Evolutionary conservation across 1,140 invertebrate species (phyloP), one percentile per base, ranked within the genome.

Genomic region (Augochlora pura): DNA sequence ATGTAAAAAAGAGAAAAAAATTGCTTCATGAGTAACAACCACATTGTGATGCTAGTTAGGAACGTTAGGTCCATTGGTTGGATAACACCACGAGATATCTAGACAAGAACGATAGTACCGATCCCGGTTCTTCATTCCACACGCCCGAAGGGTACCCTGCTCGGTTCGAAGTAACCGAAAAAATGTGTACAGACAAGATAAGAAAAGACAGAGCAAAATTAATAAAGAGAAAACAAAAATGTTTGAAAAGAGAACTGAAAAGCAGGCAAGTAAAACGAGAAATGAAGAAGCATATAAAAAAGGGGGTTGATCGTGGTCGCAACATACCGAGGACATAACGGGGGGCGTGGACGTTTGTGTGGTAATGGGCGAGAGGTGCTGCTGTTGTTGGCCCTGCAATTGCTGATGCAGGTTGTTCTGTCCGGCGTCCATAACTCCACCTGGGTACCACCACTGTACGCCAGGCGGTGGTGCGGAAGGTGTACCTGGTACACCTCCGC

Each of bases 381-480:
- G 92, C 84, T 94, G 91, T 77, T 94, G 94, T 80, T 91, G 92
- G 76, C 93, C 91, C 87, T 94, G 93, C 79, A 85, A 83, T 72
- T 94, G 94, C 83, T 94, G 93, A 82, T 94, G 94, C 77, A 94
- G 90, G 83, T 94, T 91, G 90, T 94, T 94, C 78, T 93, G 93
- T 77, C 93, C 94, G 32, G 88, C 88, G 83, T 93, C 91, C 91
- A 93, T 93, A 63, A 93, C 91, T 81, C 87, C 88, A 83, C 91
- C 87, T 42, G 93, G 87, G 89, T 95, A 95, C 95, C 95, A 96
- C 95, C 95, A 96, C 90, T 95, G 95, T 23, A 94, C 94, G 78
- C 94, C 94, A 74, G 94, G 94, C 52, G 91, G 91, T 77, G 91
- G 91, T 57, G 94, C 93, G 39, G 94, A 93, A 72, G 90, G 90